These are phyloP conservation scores for Formica selysi DNA, from an alignment of 1,140 invertebrate species.

Conservation along the genomic window DNA sequence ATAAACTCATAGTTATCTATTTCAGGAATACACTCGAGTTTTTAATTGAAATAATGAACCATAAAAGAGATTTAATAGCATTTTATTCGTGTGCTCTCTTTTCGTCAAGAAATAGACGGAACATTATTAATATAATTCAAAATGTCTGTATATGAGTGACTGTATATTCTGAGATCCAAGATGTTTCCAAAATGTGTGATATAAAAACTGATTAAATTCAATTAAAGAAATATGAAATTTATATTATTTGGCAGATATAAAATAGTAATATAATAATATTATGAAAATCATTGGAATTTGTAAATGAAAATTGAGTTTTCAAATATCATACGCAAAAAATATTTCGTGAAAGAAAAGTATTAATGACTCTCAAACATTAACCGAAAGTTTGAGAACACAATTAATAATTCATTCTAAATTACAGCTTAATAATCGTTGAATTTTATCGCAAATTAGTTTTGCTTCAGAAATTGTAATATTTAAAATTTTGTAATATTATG, in stretches of 20 bases:
- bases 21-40: not conserved
- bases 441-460: constrained; percentile 3
- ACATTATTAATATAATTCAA: too few species aligned
- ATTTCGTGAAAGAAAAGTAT: constrained; percentile 21
- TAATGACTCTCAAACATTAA: not conserved
- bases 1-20: not conserved
- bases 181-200: not conserved
- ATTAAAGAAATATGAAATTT: not conserved
- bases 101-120: not conserved
- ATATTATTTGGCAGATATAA: not conserved
- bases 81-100: not conserved
- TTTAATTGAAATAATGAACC: not conserved
- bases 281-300: not conserved
- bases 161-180: not conserved
- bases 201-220: not conserved
- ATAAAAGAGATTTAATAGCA: not conserved
- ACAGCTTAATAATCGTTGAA: not conserved
- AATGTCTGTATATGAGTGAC: not conserved
- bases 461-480: not conserved
- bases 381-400: not conserved
- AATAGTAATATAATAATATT: not conserved
- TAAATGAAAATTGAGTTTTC: not conserved
- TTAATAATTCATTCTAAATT: constrained; percentile 12
- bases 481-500: not conserved
- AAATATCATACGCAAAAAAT: not conserved